Conservation (phyloP, 1,140 invertebrate genomes). For the Branchinecta lynchi region DNA sequence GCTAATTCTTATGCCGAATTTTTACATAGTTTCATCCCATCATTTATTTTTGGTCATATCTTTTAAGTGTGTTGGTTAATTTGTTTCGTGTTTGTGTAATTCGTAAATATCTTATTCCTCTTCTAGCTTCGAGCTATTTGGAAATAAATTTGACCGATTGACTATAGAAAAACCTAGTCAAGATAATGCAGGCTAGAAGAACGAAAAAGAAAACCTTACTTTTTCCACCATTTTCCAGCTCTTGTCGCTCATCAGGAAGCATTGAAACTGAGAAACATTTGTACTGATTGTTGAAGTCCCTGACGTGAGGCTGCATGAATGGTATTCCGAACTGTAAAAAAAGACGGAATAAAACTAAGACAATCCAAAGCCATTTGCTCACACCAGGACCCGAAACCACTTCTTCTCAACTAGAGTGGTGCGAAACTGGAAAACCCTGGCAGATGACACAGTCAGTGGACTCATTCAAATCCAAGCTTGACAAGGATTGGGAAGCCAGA, state of each 20-base stretch:
- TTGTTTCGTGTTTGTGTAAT: slow-evolving; percentile 17
- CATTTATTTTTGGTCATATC: too few species aligned
- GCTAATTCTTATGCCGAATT: not conserved
- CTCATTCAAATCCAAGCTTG: too few species aligned
- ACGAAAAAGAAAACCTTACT: slow-evolving; percentile 43
- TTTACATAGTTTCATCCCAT: not conserved
- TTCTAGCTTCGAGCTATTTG: not conserved
- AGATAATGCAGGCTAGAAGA: not conserved
- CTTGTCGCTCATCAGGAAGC: slow-evolving; percentile 79
- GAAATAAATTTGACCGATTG: not conserved
- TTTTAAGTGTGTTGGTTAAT: slow-evolving; percentile 15
- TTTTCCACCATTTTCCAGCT: slow-evolving; percentile 95
- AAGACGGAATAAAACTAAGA: not conserved
- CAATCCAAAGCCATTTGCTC: too few species aligned
- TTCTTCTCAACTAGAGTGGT: too few species aligned
- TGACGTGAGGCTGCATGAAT: not conserved
- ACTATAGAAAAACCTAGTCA: slow-evolving; percentile 1
- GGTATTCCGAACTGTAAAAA: not conserved
- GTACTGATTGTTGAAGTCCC: slow-evolving; percentile 27
- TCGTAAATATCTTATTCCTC: slow-evolving; percentile 10
- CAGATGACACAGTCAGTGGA: too few species aligned
- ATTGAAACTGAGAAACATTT: slow-evolving; percentile 90
- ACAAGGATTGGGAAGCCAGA: too few species aligned
- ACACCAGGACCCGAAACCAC: too few species aligned
- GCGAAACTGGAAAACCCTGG: too few species aligned